These are phyloP conservation scores for Magallana gigas DNA, from an alignment of 1,140 invertebrate species.

Conservation along the genomic window DNA sequence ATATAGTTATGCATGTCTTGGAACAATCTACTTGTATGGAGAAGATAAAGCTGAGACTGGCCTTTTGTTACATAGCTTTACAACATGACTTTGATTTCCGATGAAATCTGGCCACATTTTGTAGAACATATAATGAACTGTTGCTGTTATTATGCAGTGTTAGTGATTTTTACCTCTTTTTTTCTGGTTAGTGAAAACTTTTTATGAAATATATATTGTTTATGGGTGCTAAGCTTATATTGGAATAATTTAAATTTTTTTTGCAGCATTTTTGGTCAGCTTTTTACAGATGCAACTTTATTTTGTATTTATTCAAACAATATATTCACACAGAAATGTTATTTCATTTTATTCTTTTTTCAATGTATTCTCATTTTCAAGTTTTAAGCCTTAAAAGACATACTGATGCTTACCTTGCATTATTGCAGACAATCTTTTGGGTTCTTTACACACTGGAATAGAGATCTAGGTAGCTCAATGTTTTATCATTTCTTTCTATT, in stretches of 20 bases:
- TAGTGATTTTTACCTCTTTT: background rate
- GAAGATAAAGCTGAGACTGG: background rate
- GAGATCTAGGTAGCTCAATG: background rate
- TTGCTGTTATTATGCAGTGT: background rate
- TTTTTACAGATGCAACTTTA: background rate
- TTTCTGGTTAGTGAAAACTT: slow-evolving; percentile 2
- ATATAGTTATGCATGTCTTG: too few species aligned
- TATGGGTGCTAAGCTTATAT: slow-evolving; percentile 33
- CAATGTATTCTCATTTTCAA: background rate
- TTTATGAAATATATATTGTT: background rate
- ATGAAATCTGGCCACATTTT: background rate
- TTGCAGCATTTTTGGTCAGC: slow-evolving; percentile 1
- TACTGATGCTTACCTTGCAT: background rate
- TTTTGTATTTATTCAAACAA: background rate
- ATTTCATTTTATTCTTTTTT: background rate
- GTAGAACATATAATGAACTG: background rate
- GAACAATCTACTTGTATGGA: too few species aligned
- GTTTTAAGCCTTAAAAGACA: background rate
- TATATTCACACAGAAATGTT: background rate
- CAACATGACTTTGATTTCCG: background rate
- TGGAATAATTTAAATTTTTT: background rate
- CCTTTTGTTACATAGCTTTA: background rate
- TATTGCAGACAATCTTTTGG: slow-evolving; percentile 1
- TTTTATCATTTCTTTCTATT: too few species aligned
- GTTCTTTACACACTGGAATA: background rate